A percentile compares a stretch with the other conserved stretches of the same genome.
Evolutionary conservation across 2,888 invertebrate species (phyloP).

Genomic region (Leucoma salicis): DNA sequence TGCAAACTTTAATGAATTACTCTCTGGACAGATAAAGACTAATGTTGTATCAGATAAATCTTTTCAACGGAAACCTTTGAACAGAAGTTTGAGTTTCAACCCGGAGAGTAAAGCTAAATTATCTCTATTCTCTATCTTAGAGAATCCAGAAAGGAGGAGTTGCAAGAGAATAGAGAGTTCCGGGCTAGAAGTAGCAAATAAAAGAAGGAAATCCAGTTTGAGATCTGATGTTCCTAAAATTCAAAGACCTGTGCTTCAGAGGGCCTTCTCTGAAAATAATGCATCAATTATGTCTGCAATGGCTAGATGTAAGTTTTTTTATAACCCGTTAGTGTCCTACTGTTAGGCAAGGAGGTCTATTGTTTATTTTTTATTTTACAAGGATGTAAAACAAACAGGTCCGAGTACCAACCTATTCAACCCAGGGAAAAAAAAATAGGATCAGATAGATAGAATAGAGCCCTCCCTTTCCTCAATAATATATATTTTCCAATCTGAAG

Average conservation of each 20-base stretch:
- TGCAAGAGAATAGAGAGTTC: conserved; percentile 85
- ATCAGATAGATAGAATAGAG: too few species aligned
- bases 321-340: too few species aligned
- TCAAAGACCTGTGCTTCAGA: conserved; percentile 71
- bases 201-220: conserved; percentile 50
- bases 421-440: too few species aligned
- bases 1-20: conserved; percentile 59
- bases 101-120: conserved; percentile 52
- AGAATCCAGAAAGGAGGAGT: conserved; percentile 52
- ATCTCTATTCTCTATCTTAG: conserved; percentile 54
- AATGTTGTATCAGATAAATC: conserved; percentile 42
- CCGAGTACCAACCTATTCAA: too few species aligned
- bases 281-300: conserved; percentile 88
- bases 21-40: conserved; percentile 65
- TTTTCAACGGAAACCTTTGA: conserved; percentile 42
- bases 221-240: conserved; percentile 17
- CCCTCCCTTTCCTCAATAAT: too few species aligned
- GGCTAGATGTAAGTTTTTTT: conserved; percentile 84
- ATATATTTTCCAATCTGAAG: too few species aligned
- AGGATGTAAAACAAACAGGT: too few species aligned
- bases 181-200: conserved; percentile 57
- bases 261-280: conserved; percentile 90
- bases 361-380: too few species aligned
- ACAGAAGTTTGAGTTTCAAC: conserved; percentile 61
- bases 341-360: too few species aligned